Evolutionary conservation across 2,888 invertebrate genomes (phyloP), one percentile per base, ranked within the genome.

Genomic region (Heliconius charithonia): DNA sequence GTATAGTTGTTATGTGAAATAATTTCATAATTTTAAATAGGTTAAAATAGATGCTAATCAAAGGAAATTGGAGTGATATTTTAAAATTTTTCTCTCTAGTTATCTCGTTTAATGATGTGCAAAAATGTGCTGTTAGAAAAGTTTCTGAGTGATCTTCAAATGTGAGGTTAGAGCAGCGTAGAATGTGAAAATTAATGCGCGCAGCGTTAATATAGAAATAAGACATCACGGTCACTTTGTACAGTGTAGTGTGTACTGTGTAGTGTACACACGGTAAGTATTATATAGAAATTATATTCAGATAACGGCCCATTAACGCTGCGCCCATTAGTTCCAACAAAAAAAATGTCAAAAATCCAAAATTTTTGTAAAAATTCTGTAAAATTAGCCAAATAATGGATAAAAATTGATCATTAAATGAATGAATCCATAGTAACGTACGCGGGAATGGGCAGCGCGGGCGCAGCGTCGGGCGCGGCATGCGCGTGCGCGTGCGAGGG

Each of bases 391-490:
- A 74, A 27, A 63, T 12, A 56, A 56, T 29, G 25, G 6, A 63
- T 62, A 63, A 16, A 32, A 32, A 32, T 32, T 32, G 32, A 32
- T 32, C 27, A 16, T 29, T 63, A 27, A 63, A 63, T 63, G 45
- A 45, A 74, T 45, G 65, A 45, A 65, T 65, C 74, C 74, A 65
- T 65, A 29, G 74, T 22, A 81, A 84, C 85, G 81, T 85, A 85
- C 85, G 82, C 84, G 77, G 81, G 79, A 72, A 79, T 56, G 75
- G 79, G 84, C 74, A 85, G 85, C 79, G 85, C 86, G 95, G 96
- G 79, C 95, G 95, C 88, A 80, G 86, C 87, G 69, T 85, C 83
- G 75, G 85, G 85, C 73, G 85, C 83, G 78, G 86, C 84, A 76
- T 85, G 85, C 72, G 85, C 82, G 77, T 86, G 84, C 82, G 85